Percentiles rank a stretch among this genome's conserved stretches.
These are phyloP conservation scores for Idaea dimidiata DNA, from an alignment of 2,888 invertebrate species.

Conservation along the genomic window DNA sequence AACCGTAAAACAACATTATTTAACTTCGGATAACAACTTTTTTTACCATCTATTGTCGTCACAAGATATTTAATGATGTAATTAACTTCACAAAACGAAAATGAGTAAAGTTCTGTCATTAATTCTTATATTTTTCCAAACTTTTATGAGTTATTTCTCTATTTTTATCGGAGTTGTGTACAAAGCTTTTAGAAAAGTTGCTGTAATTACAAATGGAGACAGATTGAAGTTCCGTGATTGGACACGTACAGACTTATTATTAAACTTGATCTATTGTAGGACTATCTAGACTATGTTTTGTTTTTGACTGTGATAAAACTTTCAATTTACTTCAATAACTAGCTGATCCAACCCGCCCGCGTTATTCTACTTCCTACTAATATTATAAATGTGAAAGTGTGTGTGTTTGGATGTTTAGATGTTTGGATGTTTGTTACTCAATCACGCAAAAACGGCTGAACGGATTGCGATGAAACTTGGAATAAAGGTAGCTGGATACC, in stretches of 20 bases:
- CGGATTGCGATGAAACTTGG: too few species aligned
- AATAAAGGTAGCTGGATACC: too few species aligned
- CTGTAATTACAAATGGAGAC: conserved; percentile 3
- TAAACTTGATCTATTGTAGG: too few species aligned
- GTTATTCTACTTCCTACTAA: too few species aligned
- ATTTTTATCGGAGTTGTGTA: conserved; percentile 17
- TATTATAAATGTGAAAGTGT: too few species aligned
- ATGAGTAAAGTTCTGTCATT: conserved; percentile 32
- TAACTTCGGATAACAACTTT: conserved; percentile 30
- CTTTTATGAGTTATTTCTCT: conserved; percentile 24
- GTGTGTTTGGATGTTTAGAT: too few species aligned
- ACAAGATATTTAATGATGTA: conserved; percentile 20
- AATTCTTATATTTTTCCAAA: conserved; percentile 30
- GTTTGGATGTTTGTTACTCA: too few species aligned
- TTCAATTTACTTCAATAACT: too few species aligned
- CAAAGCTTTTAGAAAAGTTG: conserved; percentile 12
- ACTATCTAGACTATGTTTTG: too few species aligned
- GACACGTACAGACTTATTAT: neutral
- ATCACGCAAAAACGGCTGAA: too few species aligned
- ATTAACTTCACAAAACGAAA: conserved; percentile 31
- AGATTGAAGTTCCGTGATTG: neutral
- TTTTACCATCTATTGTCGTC: conserved; percentile 26
- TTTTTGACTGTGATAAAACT: too few species aligned
- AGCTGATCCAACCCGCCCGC: too few species aligned
- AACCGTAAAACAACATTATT: conserved; percentile 23